Base-by-base conservation (phyloP, 2,888 invertebrate genomes). In the Dione juno region DNA sequence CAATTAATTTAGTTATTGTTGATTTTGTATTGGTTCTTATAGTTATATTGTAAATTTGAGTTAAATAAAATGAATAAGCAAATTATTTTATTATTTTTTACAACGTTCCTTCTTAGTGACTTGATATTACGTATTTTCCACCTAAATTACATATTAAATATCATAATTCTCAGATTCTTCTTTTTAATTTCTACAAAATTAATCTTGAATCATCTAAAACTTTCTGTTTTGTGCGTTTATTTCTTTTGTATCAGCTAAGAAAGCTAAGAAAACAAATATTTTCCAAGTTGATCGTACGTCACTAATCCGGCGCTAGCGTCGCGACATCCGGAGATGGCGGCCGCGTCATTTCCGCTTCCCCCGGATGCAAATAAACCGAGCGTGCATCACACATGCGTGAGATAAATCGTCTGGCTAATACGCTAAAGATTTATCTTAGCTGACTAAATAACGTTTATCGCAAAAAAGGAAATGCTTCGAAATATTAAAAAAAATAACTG, bases 321-420 rank as follows among this genome's bases (percentile, higher is more conserved):
- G 87, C 82, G 85, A 86, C 88, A 84, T 89, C 89, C 89, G 88
- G 81, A 75, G 75, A 75, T 76, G 81, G 79, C 77, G 81, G 84
- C 86, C 83, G 85, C 86, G 88, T 86, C 88, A 87, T 87, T 86
- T 78, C 77, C 80, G 71, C 72, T 77, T 78, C 77, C 77, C 78
- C 77, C 81, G 83, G 84, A 83, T 82, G 81, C 78, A 82, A 82
- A 81, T 81, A 84, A 87, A 86, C 86, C 81, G 86, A 84, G 86
- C 88, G 86, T 85, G 83, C 78, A 80, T 86, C 89, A 86, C 88
- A 87, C 88, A 83, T 84, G 88, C 87, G 86, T 84, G 85, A 79
- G 85, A 84, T 85, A 86, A 90, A 91, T 90, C 87, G 89, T 78
- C 79, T 79, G 87, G 79, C 81, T 90, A 88, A 90, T 89, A 81